These are phyloP conservation scores for Eptesicus fuscus DNA, from an alignment of 2,113 vertebrate genomes.

Conservation along the genomic window DNA sequence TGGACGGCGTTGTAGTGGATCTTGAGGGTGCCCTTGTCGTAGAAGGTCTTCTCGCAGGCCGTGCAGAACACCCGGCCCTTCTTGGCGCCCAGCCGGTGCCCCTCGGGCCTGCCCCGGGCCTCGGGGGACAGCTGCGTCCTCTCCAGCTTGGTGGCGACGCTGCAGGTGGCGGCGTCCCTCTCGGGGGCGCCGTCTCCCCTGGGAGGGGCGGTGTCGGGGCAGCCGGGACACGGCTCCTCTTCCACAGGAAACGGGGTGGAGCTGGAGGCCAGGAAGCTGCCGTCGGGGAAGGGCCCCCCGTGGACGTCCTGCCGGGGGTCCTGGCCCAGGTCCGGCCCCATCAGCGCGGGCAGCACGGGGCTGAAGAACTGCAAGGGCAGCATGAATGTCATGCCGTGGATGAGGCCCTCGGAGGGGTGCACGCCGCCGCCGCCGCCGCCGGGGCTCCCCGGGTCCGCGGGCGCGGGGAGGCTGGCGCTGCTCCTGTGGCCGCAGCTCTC, in stretches of 20 bases:
- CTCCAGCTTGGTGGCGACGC: conserved; percentile 86
- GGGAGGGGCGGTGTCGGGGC: conserved; percentile 79
- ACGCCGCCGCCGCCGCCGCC: conserved; percentile 79
- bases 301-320: conserved; percentile 81
- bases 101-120: conserved; percentile 85
- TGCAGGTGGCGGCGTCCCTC: conserved; percentile 89
- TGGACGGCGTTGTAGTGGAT: conserved; percentile 99
- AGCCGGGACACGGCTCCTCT: conserved; percentile 82
- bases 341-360: conserved; percentile 89
- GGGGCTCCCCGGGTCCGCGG: conserved; percentile 87
- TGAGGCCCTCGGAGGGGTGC: conserved; percentile 96
- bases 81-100: conserved; percentile 84
- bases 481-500: conserved; percentile 90
- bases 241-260: conserved; percentile 84
- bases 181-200: conserved; percentile 88
- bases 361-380: conserved; percentile 95
- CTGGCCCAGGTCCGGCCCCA: conserved; percentile 84
- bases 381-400: conserved; percentile 96
- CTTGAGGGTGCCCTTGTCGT: conserved; percentile 98
- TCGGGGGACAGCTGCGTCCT: conserved; percentile 88
- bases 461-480: conserved; percentile 78
- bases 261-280: conserved; percentile 81
- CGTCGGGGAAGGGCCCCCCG: conserved; percentile 79
- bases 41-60: conserved; percentile 98
- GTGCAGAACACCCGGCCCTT: conserved; percentile 97